Evolutionary conservation across 2,797 vertebrate genomes (phyloP).

Genomic region (Echiichthys vipera): DNA sequence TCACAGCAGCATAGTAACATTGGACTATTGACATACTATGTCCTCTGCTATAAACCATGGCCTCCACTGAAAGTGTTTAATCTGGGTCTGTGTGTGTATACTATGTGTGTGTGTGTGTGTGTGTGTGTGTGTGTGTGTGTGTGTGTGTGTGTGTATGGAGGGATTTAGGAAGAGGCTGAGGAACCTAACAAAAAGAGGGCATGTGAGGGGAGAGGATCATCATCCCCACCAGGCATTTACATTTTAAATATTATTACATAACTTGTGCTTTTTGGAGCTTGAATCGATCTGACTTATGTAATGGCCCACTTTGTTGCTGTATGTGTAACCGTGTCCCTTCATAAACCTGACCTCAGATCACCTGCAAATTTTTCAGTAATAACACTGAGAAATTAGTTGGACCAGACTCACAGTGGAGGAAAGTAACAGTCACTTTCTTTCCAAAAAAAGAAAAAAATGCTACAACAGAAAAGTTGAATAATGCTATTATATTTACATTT

Average conservation of each 20-base stretch:
- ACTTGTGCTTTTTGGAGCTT: constrained; percentile 3
- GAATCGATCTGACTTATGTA: constrained; percentile 37
- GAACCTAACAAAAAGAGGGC: constrained; percentile 27
- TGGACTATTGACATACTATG: constrained; percentile 32
- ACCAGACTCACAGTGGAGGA: not conserved
- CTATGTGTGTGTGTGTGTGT: not conserved
- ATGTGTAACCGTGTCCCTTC: not conserved
- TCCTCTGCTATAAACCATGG: constrained; percentile 17
- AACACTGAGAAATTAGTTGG: not conserved
- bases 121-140: not conserved
- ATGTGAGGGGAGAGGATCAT: constrained; percentile 23
- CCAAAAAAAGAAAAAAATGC: too few species aligned
- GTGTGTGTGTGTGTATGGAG: not conserved
- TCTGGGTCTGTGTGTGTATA: constrained; percentile 6
- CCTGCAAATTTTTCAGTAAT: not conserved
- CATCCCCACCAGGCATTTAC: constrained; percentile 17
- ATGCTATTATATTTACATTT: not conserved
- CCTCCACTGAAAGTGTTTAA: constrained; percentile 5
- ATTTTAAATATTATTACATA: constrained; percentile 51
- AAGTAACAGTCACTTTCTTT: not conserved
- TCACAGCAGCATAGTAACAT: constrained; percentile 32
- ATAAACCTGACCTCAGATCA: constrained; percentile 15
- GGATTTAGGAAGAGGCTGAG: not conserved
- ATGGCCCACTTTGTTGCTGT: not conserved
- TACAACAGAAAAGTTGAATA: not conserved